Conservation (phyloP, 2,888 invertebrate species). For the Spodoptera littoralis region DNA sequence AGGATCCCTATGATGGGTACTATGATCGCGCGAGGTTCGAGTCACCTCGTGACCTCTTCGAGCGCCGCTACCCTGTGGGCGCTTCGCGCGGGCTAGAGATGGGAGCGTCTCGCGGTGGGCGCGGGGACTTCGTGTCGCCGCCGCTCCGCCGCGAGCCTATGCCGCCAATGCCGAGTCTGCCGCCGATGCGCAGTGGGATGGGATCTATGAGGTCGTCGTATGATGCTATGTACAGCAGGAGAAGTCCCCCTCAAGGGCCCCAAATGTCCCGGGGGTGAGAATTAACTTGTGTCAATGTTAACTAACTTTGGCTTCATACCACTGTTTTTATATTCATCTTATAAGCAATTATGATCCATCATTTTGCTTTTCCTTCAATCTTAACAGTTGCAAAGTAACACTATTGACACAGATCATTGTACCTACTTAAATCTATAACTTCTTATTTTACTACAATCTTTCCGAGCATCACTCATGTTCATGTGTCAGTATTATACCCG, state of each 20-base stretch:
- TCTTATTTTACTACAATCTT: too few species aligned
- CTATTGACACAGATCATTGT: conserved; percentile 32
- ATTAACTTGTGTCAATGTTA: conserved; percentile 52
- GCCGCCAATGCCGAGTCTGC: conserved; percentile 93
- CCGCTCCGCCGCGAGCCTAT: conserved; percentile 93
- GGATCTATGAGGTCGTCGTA: conserved; percentile 92
- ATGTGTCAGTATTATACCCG: too few species aligned
- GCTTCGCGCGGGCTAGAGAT: conserved; percentile 87
- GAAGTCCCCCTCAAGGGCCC: conserved; percentile 92
- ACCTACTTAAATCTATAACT: too few species aligned
- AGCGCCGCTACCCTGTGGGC: conserved; percentile 92
- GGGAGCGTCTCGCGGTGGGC: conserved; percentile 86
- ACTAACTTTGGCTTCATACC: not conserved
- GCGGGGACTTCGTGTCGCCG: conserved; percentile 92
- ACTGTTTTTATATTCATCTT: too few species aligned
- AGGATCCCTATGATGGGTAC: conserved; percentile 93
- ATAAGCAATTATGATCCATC: too few species aligned
- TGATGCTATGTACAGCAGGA: conserved; percentile 95
- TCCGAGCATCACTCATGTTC: too few species aligned
- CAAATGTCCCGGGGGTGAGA: conserved; percentile 88
- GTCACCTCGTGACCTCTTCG: conserved; percentile 93
- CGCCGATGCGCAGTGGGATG: conserved; percentile 89
- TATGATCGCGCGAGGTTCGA: conserved; percentile 94
- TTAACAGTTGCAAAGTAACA: conserved; percentile 25
- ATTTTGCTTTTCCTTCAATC: not conserved